phyloP scores from a whole-genome alignment of 2,888 invertebrate species.

The Perdita meconis region DNA sequence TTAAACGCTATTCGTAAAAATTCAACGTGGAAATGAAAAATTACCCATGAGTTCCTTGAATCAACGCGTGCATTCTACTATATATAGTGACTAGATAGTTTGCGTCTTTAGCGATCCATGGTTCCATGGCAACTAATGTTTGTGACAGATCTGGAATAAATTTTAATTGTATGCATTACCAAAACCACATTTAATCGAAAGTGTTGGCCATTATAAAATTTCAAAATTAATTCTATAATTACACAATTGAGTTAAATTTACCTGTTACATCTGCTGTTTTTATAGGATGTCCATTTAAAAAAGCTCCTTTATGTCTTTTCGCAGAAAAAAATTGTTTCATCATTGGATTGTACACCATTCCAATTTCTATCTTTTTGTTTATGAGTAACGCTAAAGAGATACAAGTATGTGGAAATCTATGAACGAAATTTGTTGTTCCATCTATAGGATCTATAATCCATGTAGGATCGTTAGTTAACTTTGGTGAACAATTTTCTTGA shows the following conservation, averaged over 20 bases:
- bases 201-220: too few relatives aligned
- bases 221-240: too few relatives aligned
- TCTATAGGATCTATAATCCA: constrained; percentile 95
- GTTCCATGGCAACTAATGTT: constrained; percentile 79
- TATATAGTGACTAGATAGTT: constrained; percentile 72
- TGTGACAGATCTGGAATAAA: constrained; percentile 81
- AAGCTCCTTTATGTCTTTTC: constrained; percentile 89
- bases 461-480: constrained; percentile 91
- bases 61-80: constrained; percentile 76
- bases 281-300: constrained; percentile 88
- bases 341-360: constrained; percentile 91
- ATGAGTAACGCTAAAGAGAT: constrained; percentile 89
- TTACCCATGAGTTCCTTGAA: constrained; percentile 80
- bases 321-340: constrained; percentile 90
- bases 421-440: constrained; percentile 95
- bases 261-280: constrained; percentile 86
- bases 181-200: too few relatives aligned
- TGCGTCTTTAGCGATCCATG: constrained; percentile 79
- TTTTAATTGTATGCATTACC: neutral
- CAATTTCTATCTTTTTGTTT: constrained; percentile 87
- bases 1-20: neutral
- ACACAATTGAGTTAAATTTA: constrained; percentile 68
- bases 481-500: constrained; percentile 84
- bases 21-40: constrained; percentile 11
- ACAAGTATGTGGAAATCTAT: constrained; percentile 88